phyloP scores from a whole-genome alignment of 1,140 invertebrate species.

The Platyura marginata region DNA sequence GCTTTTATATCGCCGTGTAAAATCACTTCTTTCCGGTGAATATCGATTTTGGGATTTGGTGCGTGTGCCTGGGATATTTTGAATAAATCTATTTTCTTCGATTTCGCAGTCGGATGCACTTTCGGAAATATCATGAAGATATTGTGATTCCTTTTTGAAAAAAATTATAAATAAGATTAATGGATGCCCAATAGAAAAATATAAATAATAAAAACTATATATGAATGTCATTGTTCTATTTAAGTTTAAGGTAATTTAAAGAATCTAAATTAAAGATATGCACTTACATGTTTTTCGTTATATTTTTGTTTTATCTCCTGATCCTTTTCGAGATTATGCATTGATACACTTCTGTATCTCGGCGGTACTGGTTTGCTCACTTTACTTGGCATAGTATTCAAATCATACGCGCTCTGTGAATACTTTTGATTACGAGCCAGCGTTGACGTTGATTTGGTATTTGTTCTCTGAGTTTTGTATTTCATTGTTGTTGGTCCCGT shows the following conservation, averaged over 20 bases:
- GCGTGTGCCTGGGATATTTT: not conserved
- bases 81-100: slow-evolving; percentile 8
- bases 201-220: no score
- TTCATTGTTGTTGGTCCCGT: slow-evolving; percentile 20
- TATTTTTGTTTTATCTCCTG: no score
- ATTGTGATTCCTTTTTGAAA: no score
- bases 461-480: not conserved
- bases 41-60: not conserved
- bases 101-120: slow-evolving; percentile 22
- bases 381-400: slow-evolving; percentile 10
- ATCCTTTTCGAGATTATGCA: slow-evolving; percentile 18
- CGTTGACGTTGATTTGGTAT: not conserved
- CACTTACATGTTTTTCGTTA: no score
- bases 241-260: no score
- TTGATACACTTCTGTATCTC: slow-evolving; percentile 15
- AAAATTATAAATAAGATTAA: no score
- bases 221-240: no score
- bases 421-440: slow-evolving; percentile 13
- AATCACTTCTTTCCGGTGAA: not conserved
- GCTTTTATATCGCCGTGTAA: no score
- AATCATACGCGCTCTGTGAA: slow-evolving; percentile 20
- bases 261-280: no score
- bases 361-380: slow-evolving; percentile 8
- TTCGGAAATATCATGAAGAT: slow-evolving; percentile 21
- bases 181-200: no score